Percentiles rank a stretch among this genome's conserved stretches.
Conservation (phyloP, 2,888 invertebrate genomes). For the Drosophila histrio region DNA sequence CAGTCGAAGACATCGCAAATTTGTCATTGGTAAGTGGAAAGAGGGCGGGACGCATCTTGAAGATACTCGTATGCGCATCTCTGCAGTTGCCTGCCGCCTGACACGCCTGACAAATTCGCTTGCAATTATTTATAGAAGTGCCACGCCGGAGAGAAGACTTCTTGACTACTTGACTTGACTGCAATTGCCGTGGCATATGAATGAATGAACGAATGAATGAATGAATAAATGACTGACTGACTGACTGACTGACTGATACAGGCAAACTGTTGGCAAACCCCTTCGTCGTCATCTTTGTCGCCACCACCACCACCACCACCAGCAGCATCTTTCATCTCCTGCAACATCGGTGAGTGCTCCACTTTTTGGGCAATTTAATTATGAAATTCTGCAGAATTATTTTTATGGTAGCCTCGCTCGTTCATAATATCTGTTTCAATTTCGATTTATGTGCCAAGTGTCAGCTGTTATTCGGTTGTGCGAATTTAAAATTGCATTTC, state of each 20-base stretch:
- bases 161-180: conserved; percentile 69
- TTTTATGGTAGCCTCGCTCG: conserved; percentile 38
- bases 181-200: conserved; percentile 35
- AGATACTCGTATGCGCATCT: conserved; percentile 41
- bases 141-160: conserved; percentile 45
- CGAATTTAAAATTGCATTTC: conserved; percentile 53
- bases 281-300: neutral
- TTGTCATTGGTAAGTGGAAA: conserved; percentile 57
- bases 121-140: conserved; percentile 79
- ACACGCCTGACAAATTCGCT: conserved; percentile 75
- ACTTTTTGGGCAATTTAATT: conserved; percentile 77
- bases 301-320: too few species aligned
- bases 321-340: conserved; percentile 12
- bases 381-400: conserved; percentile 59
- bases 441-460: conserved; percentile 75
- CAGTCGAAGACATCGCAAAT: conserved; percentile 69
- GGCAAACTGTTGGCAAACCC: conserved; percentile 2
- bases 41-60: conserved; percentile 25
- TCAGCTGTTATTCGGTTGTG: conserved; percentile 49
- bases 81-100: conserved; percentile 41
- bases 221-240: conserved; percentile 59
- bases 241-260: neutral
- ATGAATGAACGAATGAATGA: conserved; percentile 24
- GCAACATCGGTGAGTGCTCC: conserved; percentile 39
- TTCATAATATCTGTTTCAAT: conserved; percentile 20